A percentile compares a stretch with the other conserved stretches of the same genome.
Conservation (phyloP, 2,888 invertebrate genomes). For the Magallana nippona region DNA sequence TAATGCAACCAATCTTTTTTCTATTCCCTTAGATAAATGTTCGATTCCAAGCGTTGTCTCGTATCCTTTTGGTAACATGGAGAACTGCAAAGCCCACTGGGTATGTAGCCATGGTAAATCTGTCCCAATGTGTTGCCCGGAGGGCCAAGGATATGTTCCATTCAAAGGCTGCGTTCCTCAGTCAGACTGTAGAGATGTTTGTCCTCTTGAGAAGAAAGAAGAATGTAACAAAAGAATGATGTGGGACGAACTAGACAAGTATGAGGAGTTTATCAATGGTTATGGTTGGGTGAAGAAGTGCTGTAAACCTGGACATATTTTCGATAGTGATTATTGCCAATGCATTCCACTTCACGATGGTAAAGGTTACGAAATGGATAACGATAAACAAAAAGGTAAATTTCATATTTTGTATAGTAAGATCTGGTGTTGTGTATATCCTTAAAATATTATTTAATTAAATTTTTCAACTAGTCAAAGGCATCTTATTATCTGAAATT, state of each 20-base stretch:
- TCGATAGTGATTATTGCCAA: conserved; percentile 51
- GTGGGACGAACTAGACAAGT: conserved; percentile 40
- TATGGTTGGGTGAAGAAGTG: conserved; percentile 56
- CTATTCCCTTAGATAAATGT: conserved; percentile 53
- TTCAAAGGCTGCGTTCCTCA: conserved; percentile 51
- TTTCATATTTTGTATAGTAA: no score
- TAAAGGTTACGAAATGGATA: background rate
- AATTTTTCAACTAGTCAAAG: background rate
- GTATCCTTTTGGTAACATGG: conserved; percentile 52
- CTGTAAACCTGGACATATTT: conserved; percentile 60
- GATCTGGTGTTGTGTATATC: no score
- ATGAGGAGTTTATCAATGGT: conserved; percentile 55
- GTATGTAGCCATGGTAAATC: conserved; percentile 55
- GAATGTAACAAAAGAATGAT: conserved; percentile 54
- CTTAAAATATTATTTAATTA: conserved; percentile 1
- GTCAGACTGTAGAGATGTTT: conserved; percentile 46
- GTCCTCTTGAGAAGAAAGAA: conserved; percentile 45
- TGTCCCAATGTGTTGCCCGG: conserved; percentile 57
- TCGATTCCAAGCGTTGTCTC: conserved; percentile 46
- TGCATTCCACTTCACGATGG: conserved; percentile 40
- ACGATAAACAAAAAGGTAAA: background rate
- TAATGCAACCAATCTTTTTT: no score
- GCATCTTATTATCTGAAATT: background rate
- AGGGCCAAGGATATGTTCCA: conserved; percentile 50
- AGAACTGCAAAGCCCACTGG: conserved; percentile 60